These are phyloP conservation scores for Plusia festucae DNA, from an alignment of 2,888 invertebrate genomes.

Conservation along the genomic window DNA sequence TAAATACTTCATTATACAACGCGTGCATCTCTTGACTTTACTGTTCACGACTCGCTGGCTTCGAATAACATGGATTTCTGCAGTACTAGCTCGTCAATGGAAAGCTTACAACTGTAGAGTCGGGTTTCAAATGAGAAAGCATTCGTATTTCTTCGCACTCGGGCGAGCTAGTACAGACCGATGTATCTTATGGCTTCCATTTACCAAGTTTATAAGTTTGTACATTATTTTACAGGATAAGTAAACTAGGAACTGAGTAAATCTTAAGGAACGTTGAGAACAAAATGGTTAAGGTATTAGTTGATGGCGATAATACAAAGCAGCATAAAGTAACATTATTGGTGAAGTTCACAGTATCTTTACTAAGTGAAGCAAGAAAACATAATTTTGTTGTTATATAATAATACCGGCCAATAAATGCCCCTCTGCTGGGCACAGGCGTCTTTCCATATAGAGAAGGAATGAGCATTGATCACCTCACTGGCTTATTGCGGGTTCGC, in stretches of 20 bases:
- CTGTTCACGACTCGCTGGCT: conserved; percentile 23
- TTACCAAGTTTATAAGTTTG: conserved; percentile 7
- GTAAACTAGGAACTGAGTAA: neutral
- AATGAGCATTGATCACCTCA: too few relatives aligned
- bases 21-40: conserved; percentile 10
- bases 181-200: neutral
- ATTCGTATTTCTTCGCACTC: neutral
- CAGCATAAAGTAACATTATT: too few relatives aligned
- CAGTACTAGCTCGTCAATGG: conserved; percentile 18
- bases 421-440: too few relatives aligned
- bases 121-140: neutral
- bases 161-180: neutral
- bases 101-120: conserved; percentile 12
- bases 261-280: neutral
- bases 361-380: too few relatives aligned
- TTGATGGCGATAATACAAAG: too few relatives aligned
- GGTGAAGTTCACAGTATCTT: too few relatives aligned
- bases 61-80: conserved; percentile 9
- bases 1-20: neutral
- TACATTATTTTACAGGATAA: neutral
- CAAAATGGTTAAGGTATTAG: too few relatives aligned
- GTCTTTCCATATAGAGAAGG: too few relatives aligned
- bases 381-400: too few relatives aligned
- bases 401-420: too few relatives aligned
- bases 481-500: too few relatives aligned